Evolutionary conservation across 2,113 vertebrate genomes (phyloP).

Genomic region (Trogon surrucura): DNA sequence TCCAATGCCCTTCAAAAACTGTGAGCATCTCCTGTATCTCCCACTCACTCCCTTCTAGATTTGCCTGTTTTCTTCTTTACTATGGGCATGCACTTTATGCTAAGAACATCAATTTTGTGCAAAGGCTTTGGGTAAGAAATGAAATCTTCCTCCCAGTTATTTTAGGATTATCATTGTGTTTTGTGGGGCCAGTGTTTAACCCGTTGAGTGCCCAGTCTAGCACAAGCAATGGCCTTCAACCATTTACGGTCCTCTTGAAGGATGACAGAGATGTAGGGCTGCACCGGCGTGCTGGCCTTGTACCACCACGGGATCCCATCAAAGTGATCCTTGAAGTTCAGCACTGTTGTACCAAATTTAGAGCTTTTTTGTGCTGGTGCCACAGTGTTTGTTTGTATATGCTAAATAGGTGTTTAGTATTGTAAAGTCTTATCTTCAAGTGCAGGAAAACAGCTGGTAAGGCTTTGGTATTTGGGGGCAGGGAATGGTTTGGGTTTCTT

Average conservation of each 20-base stretch:
- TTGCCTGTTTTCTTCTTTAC: background rate
- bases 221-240: too few species aligned
- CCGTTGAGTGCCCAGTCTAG: accelerated
- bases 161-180: background rate
- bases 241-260: background rate
- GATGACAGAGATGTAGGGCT: accelerated
- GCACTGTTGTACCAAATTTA: too few species aligned
- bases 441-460: background rate
- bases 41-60: conserved; percentile 32
- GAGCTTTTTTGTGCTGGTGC: background rate
- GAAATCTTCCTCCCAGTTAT: accelerated
- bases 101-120: background rate
- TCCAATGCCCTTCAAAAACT: conserved; percentile 55
- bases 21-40: background rate
- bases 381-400: background rate
- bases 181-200: background rate
- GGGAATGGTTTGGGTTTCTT: background rate
- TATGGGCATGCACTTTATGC: background rate
- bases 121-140: background rate
- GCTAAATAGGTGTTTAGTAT: background rate
- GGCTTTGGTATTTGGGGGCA: background rate
- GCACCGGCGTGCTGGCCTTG: accelerated
- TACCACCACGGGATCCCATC: background rate
- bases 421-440: background rate
- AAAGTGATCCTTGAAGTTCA: background rate